phyloP scores from a whole-genome alignment of 2,888 invertebrate species.

The Ectemnius cavifrons region DNA sequence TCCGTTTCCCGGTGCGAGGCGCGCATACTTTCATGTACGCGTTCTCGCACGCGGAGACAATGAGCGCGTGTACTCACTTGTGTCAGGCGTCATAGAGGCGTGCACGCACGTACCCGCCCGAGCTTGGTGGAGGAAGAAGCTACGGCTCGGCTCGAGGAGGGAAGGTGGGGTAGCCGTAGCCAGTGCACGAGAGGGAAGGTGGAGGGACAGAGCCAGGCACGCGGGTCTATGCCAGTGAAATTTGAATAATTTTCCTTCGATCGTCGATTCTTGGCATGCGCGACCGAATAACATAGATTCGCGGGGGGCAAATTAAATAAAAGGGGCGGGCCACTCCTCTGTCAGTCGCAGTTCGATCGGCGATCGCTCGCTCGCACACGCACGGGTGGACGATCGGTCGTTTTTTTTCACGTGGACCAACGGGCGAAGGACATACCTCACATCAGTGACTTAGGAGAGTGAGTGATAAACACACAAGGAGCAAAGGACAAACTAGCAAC shows the following conservation, averaged over 20 bases:
- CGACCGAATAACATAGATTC: constrained; percentile 78
- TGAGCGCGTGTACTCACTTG: constrained; percentile 27
- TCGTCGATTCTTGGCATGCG: constrained; percentile 75
- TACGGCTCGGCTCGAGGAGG: neutral
- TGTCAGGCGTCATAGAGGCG: constrained; percentile 12
- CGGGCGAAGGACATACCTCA: neutral
- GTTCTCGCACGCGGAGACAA: constrained; percentile 47
- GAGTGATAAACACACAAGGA: constrained; percentile 2
- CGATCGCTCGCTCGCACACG: constrained; percentile 71
- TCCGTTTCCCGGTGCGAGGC: constrained; percentile 73
- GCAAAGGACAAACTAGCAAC: neutral
- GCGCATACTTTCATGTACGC: constrained; percentile 71
- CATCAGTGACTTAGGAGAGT: neutral
- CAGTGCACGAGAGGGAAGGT: constrained; percentile 26
- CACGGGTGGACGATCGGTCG: constrained; percentile 61
- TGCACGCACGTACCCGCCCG: constrained; percentile 34
- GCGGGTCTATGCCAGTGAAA: constrained; percentile 71
- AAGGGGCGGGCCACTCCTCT: constrained; percentile 77
- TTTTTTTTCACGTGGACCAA: constrained; percentile 27
- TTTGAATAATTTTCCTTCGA: constrained; percentile 77
- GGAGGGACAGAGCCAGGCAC: constrained; percentile 12
- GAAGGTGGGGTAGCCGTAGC: neutral
- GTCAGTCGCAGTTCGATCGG: constrained; percentile 77
- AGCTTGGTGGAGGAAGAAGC: neutral
- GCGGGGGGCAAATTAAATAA: constrained; percentile 76